These are phyloP conservation scores for Apis florea DNA, from an alignment of 1,140 invertebrate species.

Conservation along the genomic window DNA sequence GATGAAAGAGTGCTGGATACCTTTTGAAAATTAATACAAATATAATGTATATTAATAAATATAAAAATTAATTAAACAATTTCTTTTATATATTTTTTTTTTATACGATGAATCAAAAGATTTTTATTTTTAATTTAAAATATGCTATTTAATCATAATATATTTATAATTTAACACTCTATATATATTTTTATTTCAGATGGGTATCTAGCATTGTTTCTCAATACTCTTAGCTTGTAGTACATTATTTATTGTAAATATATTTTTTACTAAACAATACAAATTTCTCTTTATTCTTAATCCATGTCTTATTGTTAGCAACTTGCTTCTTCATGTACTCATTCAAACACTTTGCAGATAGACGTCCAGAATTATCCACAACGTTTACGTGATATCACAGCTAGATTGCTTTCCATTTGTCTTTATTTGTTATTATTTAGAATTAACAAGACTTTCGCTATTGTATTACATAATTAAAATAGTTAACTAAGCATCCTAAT, in stretches of 20 bases:
- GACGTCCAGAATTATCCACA: constrained; percentile 39
- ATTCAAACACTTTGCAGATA: constrained; percentile 45
- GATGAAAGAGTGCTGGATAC: constrained; percentile 74
- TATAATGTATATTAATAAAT: background rate
- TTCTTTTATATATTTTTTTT: too few species aligned
- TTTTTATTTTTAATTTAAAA: too few species aligned
- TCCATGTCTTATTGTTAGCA: constrained; percentile 42
- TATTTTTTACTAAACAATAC: constrained; percentile 51
- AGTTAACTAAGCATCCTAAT: constrained; percentile 53
- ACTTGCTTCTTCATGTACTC: constrained; percentile 54
- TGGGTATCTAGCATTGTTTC: constrained; percentile 69
- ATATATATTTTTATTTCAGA: constrained; percentile 41
- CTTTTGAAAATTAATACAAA: constrained; percentile 54
- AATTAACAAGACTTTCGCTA: constrained; percentile 46
- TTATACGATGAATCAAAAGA: too few species aligned
- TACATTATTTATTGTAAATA: constrained; percentile 65
- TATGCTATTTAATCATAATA: background rate
- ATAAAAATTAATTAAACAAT: background rate
- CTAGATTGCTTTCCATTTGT: constrained; percentile 55
- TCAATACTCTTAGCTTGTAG: constrained; percentile 74
- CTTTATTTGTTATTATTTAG: constrained; percentile 65
- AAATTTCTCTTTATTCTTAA: constrained; percentile 50
- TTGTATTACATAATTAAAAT: constrained; percentile 48
- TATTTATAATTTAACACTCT: background rate
- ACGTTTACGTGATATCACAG: constrained; percentile 32